Base-by-base conservation (phyloP, 92 coral and sea anemone genomes). In the Porites lobata region DNA sequence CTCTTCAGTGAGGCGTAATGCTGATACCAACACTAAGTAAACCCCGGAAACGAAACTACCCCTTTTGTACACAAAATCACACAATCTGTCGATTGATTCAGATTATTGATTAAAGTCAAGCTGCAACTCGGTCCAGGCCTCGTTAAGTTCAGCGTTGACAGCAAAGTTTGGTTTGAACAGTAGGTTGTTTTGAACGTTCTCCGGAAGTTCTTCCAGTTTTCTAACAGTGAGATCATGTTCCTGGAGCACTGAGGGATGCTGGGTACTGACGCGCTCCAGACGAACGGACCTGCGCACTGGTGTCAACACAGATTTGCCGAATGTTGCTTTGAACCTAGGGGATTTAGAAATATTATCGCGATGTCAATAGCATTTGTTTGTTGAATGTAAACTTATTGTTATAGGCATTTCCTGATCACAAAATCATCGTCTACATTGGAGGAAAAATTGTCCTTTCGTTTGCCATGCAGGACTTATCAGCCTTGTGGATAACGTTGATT, bases 91-190 rank as follows among this genome's bases (percentile, higher is more conserved):
- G 47, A 32, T 38, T 38, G 47, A 38, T 11, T 11, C 66, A 9
- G 5, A 1, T 81, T 17, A 81, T 54, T 7, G 56, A 11, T 72
- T 13, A 1, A 8, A 70, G 63, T 80, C 90, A 18, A 58, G 76
- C 87, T 88, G 92, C 61, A 85, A 70, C 65, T 91, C 86, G 51
- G 71, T 80, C 96, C 96, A 94, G 63, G 91, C 96, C 29, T 94
- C 91, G 71, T 94, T 94, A 12, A 94, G 88, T 50, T 91, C 91
- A 14, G 90, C 75, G n/a, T 79, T 76, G 67, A 94, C 94, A 32
- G 96, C 90, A 79, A 94, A 91, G 90, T 94, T 94, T 12, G 96
- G 96, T 72, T 88, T 94, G 84, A 88, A 94, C 85, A 92, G 52
- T 61, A 91, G 82, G 43, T 91, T 71, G n/a, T 88, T 81, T 61